Evolutionary conservation across 2,797 vertebrate species (phyloP).

Genomic region (Vireo griseus): DNA sequence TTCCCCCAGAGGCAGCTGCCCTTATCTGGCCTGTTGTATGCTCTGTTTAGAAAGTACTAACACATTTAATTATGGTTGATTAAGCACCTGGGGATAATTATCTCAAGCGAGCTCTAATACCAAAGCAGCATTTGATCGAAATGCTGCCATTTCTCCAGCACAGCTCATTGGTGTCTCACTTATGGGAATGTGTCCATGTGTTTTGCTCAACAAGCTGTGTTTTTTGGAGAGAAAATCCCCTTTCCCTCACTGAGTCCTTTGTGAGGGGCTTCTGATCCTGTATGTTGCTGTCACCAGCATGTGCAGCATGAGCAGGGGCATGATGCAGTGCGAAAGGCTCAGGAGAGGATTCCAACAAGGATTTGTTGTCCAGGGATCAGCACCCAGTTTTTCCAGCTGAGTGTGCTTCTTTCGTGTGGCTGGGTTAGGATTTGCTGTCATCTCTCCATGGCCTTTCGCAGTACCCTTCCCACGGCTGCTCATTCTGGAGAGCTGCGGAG

Average conservation of each 20-base stretch:
- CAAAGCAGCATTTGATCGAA: neutral
- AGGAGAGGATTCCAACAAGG: neutral
- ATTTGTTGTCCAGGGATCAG: neutral
- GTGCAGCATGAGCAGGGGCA: rapidly evolving
- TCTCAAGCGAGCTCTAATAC: neutral
- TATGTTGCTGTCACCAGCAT: neutral
- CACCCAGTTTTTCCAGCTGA: neutral
- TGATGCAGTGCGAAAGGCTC: neutral
- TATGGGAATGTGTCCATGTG: neutral
- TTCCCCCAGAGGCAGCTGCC: neutral
- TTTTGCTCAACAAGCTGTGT: neutral
- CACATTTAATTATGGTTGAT: slow-evolving; percentile 33
- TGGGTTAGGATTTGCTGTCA: neutral
- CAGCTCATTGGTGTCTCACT: neutral
- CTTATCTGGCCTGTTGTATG: neutral
- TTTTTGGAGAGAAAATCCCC: neutral
- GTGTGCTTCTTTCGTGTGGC: neutral
- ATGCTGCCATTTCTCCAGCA: neutral
- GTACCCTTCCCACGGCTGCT: neutral
- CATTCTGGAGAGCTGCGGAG: neutral
- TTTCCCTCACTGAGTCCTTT: neutral
- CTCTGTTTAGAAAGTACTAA: slow-evolving; percentile 3
- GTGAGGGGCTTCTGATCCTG: neutral
- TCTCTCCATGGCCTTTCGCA: neutral
- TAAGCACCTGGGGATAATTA: slow-evolving; percentile 49